Percentiles rank a stretch among this genome's conserved stretches.
These are phyloP conservation scores for Apamea monoglypha DNA, from an alignment of 2,888 invertebrate species.

Conservation along the genomic window DNA sequence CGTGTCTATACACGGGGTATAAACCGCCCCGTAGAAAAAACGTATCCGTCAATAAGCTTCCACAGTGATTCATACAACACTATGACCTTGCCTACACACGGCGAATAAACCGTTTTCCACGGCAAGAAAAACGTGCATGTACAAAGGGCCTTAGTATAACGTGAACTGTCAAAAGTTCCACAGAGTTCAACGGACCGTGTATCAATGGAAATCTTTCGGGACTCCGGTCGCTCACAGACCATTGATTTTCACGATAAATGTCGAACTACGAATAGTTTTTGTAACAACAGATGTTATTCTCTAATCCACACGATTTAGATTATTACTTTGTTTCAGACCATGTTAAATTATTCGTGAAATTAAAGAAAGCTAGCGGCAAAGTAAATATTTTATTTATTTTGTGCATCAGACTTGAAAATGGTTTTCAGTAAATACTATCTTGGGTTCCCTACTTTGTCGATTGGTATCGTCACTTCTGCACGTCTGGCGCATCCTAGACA, in stretches of 20 bases:
- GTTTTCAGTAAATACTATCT: constrained; percentile 16
- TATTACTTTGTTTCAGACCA: constrained; percentile 41
- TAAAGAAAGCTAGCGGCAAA: constrained; percentile 29
- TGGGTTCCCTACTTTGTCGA: not conserved
- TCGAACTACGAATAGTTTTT: constrained; percentile 51
- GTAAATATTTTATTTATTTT: constrained; percentile 41
- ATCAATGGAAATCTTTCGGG: constrained; percentile 56
- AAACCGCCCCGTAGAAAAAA: not conserved
- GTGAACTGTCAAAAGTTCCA: constrained; percentile 50
- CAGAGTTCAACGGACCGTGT: constrained; percentile 58
- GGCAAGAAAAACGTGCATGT: not conserved
- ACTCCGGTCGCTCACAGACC: constrained; percentile 51
- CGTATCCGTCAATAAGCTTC: not conserved
- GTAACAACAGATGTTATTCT: constrained; percentile 50
- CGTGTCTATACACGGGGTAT: too few species aligned
- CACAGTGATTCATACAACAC: not conserved
- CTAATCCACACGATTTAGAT: constrained; percentile 49
- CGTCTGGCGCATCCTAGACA: not conserved
- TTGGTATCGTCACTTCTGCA: not conserved
- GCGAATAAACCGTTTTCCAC: not conserved
- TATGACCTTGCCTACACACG: not conserved
- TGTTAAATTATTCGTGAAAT: constrained; percentile 60
- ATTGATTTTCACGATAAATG: constrained; percentile 70
- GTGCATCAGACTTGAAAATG: constrained; percentile 37
- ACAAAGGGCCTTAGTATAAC: constrained; percentile 10